These are phyloP conservation scores for Calycopis cecrops DNA, from an alignment of 1,140 invertebrate genomes.

Conservation along the genomic window DNA sequence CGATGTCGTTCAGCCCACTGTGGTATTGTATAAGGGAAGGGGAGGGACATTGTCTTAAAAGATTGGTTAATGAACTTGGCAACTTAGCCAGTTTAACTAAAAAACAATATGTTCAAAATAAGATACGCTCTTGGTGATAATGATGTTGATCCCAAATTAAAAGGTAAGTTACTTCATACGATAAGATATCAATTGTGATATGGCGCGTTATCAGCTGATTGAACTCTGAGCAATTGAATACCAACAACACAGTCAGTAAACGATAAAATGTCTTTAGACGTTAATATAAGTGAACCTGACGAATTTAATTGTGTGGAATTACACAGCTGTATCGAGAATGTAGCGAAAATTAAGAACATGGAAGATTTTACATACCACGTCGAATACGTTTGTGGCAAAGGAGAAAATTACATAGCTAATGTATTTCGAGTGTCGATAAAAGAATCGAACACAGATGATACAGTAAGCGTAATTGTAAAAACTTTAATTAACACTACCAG, in stretches of 20 bases:
- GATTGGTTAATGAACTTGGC: too few relatives aligned
- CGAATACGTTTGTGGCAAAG: slow-evolving; percentile 50
- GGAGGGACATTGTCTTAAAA: too few relatives aligned
- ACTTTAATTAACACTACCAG: slow-evolving; percentile 56
- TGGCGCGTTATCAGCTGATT: slow-evolving; percentile 18
- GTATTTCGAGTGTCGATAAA: slow-evolving; percentile 54
- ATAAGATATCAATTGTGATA: slow-evolving; percentile 8
- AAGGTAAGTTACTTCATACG: neutral
- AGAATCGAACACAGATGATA: slow-evolving; percentile 37
- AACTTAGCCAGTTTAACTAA: too few relatives aligned
- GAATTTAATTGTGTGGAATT: slow-evolving; percentile 61
- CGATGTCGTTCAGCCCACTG: too few relatives aligned
- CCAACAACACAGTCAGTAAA: slow-evolving; percentile 13
- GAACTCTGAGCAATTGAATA: slow-evolving; percentile 9
- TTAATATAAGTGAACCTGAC: slow-evolving; percentile 62
- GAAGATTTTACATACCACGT: slow-evolving; percentile 56
- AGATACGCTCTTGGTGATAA: neutral
- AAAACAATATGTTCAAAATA: neutral
- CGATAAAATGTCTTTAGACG: slow-evolving; percentile 58
- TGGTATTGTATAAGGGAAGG: too few relatives aligned
- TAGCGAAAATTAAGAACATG: slow-evolving; percentile 38
- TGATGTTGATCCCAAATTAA: too few relatives aligned
- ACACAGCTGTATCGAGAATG: slow-evolving; percentile 46
- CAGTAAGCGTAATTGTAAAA: slow-evolving; percentile 53
- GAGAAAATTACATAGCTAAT: slow-evolving; percentile 57